Percentiles rank a stretch among this genome's conserved stretches.
Conservation (phyloP, 2,888 invertebrate genomes). For the Chloroclysta siterata region DNA sequence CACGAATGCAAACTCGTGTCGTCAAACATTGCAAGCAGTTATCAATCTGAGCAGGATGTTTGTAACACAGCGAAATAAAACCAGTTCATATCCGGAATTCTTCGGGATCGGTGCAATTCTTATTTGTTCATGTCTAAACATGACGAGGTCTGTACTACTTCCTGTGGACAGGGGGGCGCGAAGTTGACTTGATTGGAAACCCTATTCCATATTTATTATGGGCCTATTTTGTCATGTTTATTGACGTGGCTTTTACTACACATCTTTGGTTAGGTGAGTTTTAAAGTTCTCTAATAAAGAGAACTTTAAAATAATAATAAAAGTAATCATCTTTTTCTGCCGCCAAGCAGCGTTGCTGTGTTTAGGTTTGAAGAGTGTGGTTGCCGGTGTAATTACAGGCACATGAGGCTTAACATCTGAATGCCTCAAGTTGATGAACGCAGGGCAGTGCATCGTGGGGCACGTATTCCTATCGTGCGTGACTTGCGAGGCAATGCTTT, state of each 20-base stretch:
- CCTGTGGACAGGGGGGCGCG: conserved; percentile 64
- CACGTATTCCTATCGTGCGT: no score
- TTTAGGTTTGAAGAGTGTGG: no score
- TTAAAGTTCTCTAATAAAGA: conserved; percentile 47
- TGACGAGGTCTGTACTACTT: conserved; percentile 55
- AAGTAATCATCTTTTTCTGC: no score
- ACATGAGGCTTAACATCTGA: no score
- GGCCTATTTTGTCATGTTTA: conserved; percentile 81
- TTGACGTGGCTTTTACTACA: conserved; percentile 66
- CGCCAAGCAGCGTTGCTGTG: no score
- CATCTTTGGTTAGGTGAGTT: conserved; percentile 54
- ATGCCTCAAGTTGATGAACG: no score
- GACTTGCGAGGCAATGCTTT: no score
- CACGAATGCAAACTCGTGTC: no score
- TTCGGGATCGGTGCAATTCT: conserved; percentile 23
- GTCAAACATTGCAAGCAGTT: conserved; percentile 12
- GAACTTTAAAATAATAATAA: conserved; percentile 37
- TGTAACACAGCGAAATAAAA: conserved; percentile 23
- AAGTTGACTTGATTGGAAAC: conserved; percentile 82
- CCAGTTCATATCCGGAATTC: conserved; percentile 28
- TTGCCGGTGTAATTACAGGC: no score
- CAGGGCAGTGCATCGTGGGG: no score
- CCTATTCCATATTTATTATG: conserved; percentile 84
- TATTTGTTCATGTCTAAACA: conserved; percentile 48
- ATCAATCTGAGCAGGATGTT: conserved; percentile 18